Evolutionary conservation across 2,797 vertebrate genomes (phyloP).

Genomic region (Malacoctenus gilli): DNA sequence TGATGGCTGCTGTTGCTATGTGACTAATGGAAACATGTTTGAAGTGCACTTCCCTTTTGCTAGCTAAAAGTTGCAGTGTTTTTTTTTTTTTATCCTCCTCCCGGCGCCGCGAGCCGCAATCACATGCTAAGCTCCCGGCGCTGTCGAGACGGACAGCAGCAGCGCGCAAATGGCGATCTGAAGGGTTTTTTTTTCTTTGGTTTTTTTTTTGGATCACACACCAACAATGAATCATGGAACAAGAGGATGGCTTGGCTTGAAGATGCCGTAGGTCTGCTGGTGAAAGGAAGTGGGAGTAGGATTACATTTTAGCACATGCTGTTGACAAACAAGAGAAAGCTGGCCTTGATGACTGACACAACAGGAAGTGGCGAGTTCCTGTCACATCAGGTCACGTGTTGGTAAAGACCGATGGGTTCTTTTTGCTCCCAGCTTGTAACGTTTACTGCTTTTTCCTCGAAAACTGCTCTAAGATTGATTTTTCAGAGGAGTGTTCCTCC

Average conservation of each 20-base stretch:
- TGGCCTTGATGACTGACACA: background rate
- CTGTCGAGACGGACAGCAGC: slow-evolving; percentile 19
- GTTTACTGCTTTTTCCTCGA: background rate
- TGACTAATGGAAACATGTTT: slow-evolving; percentile 68
- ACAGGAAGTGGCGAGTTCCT: background rate
- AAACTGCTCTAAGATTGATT: slow-evolving; percentile 4
- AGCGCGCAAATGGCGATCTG: slow-evolving; percentile 19
- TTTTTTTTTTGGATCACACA: too few relatives aligned
- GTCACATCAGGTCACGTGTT: background rate
- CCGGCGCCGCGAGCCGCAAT: slow-evolving; percentile 22
- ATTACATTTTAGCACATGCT: background rate
- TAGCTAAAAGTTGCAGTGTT: slow-evolving; percentile 47
- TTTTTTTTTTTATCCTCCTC: slow-evolving; percentile 13
- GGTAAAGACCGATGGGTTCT: too few relatives aligned
- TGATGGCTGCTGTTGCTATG: slow-evolving; percentile 62
- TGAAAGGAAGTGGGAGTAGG: slow-evolving; percentile 13
- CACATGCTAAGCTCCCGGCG: slow-evolving; percentile 39
- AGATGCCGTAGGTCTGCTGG: slow-evolving; percentile 2
- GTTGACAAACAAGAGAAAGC: background rate
- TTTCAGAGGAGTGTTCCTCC: too few relatives aligned
- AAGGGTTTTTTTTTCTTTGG: too few relatives aligned
- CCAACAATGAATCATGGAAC: slow-evolving; percentile 32
- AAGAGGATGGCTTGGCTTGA: background rate
- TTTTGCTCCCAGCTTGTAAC: background rate
- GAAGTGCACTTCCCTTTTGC: slow-evolving; percentile 57